phyloP scores from a whole-genome alignment of 2,113 vertebrate genomes.

The Hypomesus transpacificus region DNA sequence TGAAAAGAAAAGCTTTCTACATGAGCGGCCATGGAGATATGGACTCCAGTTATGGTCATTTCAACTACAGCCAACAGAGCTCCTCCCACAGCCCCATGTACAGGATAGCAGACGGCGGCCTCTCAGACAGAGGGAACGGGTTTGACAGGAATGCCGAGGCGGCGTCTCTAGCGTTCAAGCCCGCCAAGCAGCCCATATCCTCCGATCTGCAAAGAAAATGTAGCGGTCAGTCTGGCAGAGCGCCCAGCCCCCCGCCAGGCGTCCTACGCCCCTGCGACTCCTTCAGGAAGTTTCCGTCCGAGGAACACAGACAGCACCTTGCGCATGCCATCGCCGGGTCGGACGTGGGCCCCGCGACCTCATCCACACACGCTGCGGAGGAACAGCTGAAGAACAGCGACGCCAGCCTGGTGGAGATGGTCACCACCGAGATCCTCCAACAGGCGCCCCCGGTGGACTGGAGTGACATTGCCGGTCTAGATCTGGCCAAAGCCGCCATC shows the following conservation, averaged over 20 bases:
- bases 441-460: constrained; percentile 94
- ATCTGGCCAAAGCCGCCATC: constrained; percentile 92
- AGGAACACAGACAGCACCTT: constrained; percentile 90
- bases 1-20: constrained; percentile 99
- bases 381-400: constrained; percentile 97
- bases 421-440: constrained; percentile 94
- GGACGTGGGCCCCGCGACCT: constrained; percentile 88
- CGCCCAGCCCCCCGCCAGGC: constrained; percentile 86
- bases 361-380: constrained; percentile 89
- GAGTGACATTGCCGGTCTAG: constrained; percentile 95
- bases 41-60: constrained; percentile 95
- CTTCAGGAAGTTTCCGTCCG: constrained; percentile 91
- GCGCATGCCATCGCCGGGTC: constrained; percentile 85
- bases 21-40: constrained; percentile 98
- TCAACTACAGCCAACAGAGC: constrained; percentile 97
- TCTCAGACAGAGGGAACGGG: constrained; percentile 91
- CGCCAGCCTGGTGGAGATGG: constrained; percentile 92
- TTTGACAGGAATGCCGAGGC: constrained; percentile 94
- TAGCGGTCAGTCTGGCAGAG: constrained; percentile 86
- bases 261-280: constrained; percentile 85
- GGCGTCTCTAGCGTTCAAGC: constrained; percentile 93
- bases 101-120: constrained; percentile 89
- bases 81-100: constrained; percentile 98
- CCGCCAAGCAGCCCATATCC: constrained; percentile 92
- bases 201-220: constrained; percentile 96